phyloP scores from a whole-genome alignment of 1,140 invertebrate species.

The Platorchestia sp. region DNA sequence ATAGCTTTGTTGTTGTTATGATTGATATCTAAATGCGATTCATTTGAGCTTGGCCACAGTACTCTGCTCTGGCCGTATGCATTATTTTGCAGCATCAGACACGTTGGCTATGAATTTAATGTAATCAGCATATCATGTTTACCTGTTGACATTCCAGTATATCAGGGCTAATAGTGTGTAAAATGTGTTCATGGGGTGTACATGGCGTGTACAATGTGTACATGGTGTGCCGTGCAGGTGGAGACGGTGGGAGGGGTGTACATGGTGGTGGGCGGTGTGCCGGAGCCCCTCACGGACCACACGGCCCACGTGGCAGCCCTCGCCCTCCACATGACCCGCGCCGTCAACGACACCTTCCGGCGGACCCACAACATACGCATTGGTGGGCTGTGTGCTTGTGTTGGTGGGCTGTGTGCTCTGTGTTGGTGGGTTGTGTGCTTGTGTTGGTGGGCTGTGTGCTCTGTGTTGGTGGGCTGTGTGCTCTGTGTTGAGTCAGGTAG shows the following conservation, averaged over 20 bases:
- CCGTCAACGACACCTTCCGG: constrained; percentile 56
- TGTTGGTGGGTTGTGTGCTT: background rate
- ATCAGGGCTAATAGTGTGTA: no score
- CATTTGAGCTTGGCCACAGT: no score
- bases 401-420: background rate
- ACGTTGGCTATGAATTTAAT: no score
- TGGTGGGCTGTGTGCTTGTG: constrained; percentile 61
- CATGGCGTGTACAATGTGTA: no score
- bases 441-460: background rate
- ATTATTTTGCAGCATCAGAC: no score
- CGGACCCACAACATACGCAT: constrained; percentile 60
- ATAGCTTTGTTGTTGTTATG: no score
- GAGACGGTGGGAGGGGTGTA: constrained; percentile 90
- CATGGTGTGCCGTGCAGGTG: constrained; percentile 74
- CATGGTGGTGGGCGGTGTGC: constrained; percentile 89
- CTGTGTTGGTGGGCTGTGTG: no score
- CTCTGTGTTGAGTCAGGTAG: no score
- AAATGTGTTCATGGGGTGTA: background rate
- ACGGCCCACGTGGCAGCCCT: constrained; percentile 83
- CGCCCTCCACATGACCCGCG: constrained; percentile 61
- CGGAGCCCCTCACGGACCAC: constrained; percentile 82
- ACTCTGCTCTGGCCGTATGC: no score
- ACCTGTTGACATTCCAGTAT: no score
- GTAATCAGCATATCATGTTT: no score
- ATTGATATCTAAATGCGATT: no score